These are phyloP conservation scores for Phyllostomus hastatus DNA, from an alignment of 2,113 vertebrate species.

Conservation along the genomic window DNA sequence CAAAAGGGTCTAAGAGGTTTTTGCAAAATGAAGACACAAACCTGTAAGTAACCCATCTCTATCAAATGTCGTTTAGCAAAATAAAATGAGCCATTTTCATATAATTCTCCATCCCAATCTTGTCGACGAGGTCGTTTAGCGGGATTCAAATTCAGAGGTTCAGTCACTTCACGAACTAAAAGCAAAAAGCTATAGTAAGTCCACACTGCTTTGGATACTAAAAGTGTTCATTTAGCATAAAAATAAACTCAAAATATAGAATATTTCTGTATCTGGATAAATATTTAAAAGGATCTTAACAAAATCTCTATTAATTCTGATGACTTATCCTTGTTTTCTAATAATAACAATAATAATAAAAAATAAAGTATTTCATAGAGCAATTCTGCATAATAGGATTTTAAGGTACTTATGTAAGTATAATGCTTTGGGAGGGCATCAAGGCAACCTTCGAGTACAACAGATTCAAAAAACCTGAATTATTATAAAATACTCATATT, in stretches of 20 bases:
- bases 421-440: neutral
- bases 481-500: neutral
- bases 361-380: neutral
- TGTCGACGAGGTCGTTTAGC: constrained; percentile 88
- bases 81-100: constrained; percentile 97
- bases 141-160: constrained; percentile 88
- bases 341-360: neutral
- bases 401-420: neutral
- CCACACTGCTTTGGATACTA: neutral
- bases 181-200: constrained; percentile 39
- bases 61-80: constrained; percentile 88
- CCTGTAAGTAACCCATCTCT: constrained; percentile 86
- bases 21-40: constrained; percentile 70
- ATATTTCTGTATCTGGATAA: neutral
- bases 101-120: constrained; percentile 95
- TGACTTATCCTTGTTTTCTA: neutral
- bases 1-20: neutral
- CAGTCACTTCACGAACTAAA: constrained; percentile 79
- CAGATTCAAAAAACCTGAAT: neutral
- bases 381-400: neutral
- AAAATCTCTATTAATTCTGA: neutral
- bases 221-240: neutral
- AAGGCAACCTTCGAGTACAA: neutral
- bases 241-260: neutral
- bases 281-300: neutral